Percentiles rank a stretch among this genome's conserved stretches.
Evolutionary conservation across 2,113 vertebrate genomes (phyloP).

Genomic region (Alexandromys fortis): DNA sequence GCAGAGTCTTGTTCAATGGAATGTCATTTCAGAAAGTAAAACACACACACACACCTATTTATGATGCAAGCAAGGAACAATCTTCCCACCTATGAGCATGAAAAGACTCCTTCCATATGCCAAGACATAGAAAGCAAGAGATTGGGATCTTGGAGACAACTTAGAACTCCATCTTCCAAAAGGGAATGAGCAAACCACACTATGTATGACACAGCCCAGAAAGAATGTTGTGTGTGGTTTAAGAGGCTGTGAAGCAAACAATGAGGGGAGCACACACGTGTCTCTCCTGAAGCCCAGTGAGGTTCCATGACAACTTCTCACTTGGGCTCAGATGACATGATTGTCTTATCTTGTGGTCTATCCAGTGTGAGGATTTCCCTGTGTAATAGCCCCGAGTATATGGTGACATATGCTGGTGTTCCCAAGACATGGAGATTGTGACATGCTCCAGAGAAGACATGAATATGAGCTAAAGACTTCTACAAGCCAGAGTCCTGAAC

Average conservation of each 20-base stretch:
- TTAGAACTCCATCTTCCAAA: neutral
- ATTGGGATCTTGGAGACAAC: neutral
- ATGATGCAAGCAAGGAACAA: rapidly evolving
- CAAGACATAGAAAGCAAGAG: neutral
- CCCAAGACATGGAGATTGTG: too few relatives aligned
- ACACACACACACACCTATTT: neutral
- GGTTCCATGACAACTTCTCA: neutral
- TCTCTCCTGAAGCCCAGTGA: neutral
- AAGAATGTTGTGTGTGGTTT: too few relatives aligned
- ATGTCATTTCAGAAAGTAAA: neutral
- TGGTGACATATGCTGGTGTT: neutral
- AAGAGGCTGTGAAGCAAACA: too few relatives aligned
- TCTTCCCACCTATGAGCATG: rapidly evolving
- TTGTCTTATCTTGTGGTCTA: neutral
- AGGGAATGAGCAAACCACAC: too few relatives aligned
- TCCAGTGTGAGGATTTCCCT: neutral
- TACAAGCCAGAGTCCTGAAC: rapidly evolving
- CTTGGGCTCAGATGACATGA: neutral
- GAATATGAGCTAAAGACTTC: neutral
- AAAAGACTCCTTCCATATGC: neutral
- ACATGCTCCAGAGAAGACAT: neutral
- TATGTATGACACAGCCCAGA: neutral
- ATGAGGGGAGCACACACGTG: neutral
- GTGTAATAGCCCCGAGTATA: neutral
- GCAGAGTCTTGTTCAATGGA: neutral